Evolutionary conservation across 2,113 vertebrate genomes (phyloP).

Genomic region (Sander lucioperca): DNA sequence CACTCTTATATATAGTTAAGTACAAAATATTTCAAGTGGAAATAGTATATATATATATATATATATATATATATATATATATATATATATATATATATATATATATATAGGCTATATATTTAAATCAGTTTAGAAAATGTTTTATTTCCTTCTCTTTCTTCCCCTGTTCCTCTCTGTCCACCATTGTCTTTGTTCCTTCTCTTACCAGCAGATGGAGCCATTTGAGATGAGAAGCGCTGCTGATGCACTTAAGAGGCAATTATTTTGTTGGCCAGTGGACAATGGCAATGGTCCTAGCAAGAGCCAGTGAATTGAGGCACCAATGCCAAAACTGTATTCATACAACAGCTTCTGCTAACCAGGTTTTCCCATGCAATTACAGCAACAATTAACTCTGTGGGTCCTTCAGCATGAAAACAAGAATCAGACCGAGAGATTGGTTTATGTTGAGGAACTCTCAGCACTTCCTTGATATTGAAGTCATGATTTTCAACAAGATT

Average conservation of each 20-base stretch:
- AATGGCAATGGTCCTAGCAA: background rate
- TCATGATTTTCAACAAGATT: background rate
- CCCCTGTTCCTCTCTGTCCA: background rate
- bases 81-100: too few relatives aligned
- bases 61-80: too few relatives aligned
- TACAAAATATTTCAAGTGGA: background rate
- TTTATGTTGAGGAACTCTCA: background rate
- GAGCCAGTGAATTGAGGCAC: constrained; percentile 21
- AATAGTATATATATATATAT: too few relatives aligned
- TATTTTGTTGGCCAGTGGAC: constrained; percentile 16
- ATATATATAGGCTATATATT: too few relatives aligned
- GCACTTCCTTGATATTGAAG: background rate
- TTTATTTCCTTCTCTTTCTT: background rate
- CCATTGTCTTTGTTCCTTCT: background rate
- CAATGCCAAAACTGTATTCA: constrained; percentile 13
- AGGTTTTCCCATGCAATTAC: constrained; percentile 27
- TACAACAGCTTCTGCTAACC: constrained; percentile 5
- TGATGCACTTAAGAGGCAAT: background rate
- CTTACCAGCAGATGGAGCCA: constrained; percentile 61
- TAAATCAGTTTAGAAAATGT: too few relatives aligned
- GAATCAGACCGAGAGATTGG: background rate
- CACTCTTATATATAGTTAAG: background rate
- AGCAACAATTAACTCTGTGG: background rate
- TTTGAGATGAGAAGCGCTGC: constrained; percentile 25
- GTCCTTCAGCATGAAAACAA: background rate